Base-by-base conservation (phyloP, 2,113 vertebrate species). In the Elgaria multicarinata region DNA sequence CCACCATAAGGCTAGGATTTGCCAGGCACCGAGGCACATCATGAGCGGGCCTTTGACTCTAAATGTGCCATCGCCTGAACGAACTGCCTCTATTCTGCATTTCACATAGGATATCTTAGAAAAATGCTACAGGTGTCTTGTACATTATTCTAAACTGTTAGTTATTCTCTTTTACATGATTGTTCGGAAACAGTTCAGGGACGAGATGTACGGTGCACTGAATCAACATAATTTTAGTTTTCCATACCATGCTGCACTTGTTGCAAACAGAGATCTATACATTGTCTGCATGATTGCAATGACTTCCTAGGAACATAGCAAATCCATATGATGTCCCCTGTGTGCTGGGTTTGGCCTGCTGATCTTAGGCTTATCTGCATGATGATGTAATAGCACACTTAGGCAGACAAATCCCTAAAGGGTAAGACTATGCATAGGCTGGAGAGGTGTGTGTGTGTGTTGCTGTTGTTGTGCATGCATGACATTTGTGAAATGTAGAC, bases 1-100 rank as follows among this genome's bases (percentile, higher is more conserved):
- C 13, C 3, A 74, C 7, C 50, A 20, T 69, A 69, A 69, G 28
- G 36, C n/a, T 69, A n/a, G 14, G 14, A 53, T 55, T 31, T 39
- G 36, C 46, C 83, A 72, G 3, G 4, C 46, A 42, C 22, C 39
- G 44, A n/a, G 82, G 91, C 87, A 93, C 88, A 80, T 87, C 1
- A 0, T 0, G 0, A 87, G 86, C 82, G 90, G 81, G 44, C 90
- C 94, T 94, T 93, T 93, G 86, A 91, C 86, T 92, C 94, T 91
- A 92, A 91, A n/a, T 83, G 53, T 69, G 33, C 22, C 90, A 94
- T 92, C 89, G 90, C 79, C 92, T 93, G 80, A 91, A 6, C 79
- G 89, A 58, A 85, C 33, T 64, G 88, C 85, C 88, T 62, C 31
- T 89, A 33, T 42, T 85, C 53, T 90, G 71, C 64, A 55, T 92